A percentile compares a stretch with the other conserved stretches of the same genome.
phyloP scores from a whole-genome alignment of 2,888 invertebrate genomes.

The Tipula helvola region DNA sequence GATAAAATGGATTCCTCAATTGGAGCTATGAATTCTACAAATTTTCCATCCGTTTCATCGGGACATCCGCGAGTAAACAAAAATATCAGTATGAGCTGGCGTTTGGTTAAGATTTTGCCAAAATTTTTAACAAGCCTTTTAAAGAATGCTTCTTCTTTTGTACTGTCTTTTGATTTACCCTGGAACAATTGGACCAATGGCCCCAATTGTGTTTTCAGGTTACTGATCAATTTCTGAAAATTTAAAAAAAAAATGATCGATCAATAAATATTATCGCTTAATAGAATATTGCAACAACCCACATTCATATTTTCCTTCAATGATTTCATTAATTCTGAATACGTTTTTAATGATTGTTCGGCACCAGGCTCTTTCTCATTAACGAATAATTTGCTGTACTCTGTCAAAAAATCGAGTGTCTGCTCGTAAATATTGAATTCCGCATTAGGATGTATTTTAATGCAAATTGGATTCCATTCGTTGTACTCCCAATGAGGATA shows the following conservation, averaged over 20 bases:
- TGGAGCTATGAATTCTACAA: not conserved
- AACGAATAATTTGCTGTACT: not conserved
- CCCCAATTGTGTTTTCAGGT: conserved; percentile 7
- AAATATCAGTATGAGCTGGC: not conserved
- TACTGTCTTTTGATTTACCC: not conserved
- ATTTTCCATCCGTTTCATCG: not conserved
- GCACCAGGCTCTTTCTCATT: not conserved
- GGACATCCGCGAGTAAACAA: not conserved
- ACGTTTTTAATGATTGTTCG: not conserved
- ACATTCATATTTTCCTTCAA: not conserved
- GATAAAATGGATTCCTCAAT: not conserved
- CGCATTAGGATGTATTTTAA: not conserved
- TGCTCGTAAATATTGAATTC: not conserved
- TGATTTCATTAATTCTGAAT: not conserved
- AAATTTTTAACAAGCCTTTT: not conserved
- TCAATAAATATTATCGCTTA: not conserved
- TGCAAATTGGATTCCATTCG: not conserved
- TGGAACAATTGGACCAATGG: conserved; percentile 12
- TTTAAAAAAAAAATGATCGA: not conserved
- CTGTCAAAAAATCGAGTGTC: not conserved
- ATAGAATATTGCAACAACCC: not conserved
- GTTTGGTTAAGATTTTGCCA: not conserved
- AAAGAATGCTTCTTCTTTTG: not conserved
- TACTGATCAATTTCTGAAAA: not conserved
- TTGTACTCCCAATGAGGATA: not conserved